Evolutionary conservation across 2,888 invertebrate species (phyloP).

Genomic region (Achlya flavicornis): DNA sequence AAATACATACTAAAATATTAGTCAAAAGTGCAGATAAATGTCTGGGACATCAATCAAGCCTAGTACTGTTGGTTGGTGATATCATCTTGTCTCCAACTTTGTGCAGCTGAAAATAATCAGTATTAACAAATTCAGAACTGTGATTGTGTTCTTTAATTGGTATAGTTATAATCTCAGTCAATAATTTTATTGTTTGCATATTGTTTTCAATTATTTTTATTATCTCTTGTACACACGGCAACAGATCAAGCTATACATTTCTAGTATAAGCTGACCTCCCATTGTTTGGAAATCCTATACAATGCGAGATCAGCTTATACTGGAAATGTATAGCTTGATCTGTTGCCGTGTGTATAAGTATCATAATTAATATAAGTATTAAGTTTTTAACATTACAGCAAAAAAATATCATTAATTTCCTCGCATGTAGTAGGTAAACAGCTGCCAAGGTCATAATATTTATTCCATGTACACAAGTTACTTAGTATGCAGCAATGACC

Average conservation of each 20-base stretch:
- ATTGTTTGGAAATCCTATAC: too few species aligned
- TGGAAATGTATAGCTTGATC: too few species aligned
- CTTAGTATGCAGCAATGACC: conserved; percentile 59
- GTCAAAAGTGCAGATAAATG: conserved; percentile 50
- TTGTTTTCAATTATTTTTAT: too few species aligned
- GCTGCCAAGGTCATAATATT: conserved; percentile 48
- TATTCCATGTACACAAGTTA: conserved; percentile 22
- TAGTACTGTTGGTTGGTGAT: conserved; percentile 33
- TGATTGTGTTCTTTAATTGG: neutral
- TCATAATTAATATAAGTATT: too few species aligned
- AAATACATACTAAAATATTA: conserved; percentile 40
- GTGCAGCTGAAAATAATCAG: conserved; percentile 3
- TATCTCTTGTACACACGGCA: too few species aligned
- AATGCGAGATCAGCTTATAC: too few species aligned
- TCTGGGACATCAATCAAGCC: conserved; percentile 47
- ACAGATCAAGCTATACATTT: too few species aligned
- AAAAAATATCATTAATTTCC: neutral
- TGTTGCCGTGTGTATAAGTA: too few species aligned
- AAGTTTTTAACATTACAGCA: neutral
- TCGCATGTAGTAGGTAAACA: neutral
- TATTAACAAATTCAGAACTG: neutral
- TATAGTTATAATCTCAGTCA: too few species aligned
- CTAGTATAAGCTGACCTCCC: too few species aligned
- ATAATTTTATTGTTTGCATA: too few species aligned
- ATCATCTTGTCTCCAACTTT: conserved; percentile 12